Evolutionary conservation across 1,140 invertebrate genomes (phyloP).

Genomic region (Gryllus bimaculatus): DNA sequence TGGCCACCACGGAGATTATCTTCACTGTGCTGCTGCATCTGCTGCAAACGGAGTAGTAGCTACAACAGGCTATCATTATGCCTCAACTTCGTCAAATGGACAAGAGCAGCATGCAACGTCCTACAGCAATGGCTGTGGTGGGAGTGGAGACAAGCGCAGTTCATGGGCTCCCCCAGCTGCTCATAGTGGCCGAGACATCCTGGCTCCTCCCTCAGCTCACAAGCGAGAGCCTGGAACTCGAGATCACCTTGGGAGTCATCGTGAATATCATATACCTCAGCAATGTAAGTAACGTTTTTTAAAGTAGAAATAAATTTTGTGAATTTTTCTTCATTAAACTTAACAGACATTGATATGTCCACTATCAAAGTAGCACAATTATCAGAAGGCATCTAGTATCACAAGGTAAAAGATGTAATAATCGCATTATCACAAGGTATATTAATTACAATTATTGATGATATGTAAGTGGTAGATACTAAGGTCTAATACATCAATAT

Average conservation of each 20-base stretch:
- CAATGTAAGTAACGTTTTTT: conserved; percentile 2
- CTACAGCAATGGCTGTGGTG: background rate
- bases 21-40: background rate
- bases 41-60: conserved; percentile 9
- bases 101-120: conserved; percentile 29
- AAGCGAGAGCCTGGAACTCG: conserved; percentile 19
- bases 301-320: too few species aligned
- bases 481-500: too few species aligned
- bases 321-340: too few species aligned
- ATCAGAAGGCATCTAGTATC: too few species aligned
- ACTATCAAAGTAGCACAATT: too few species aligned
- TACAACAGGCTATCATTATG: conserved; percentile 41
- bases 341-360: too few species aligned
- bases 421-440: too few species aligned
- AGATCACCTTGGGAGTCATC: conserved; percentile 15
- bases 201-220: conserved; percentile 25
- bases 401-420: too few species aligned
- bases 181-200: conserved; percentile 40
- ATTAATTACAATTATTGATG: too few species aligned
- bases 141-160: conserved; percentile 16
- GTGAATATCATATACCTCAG: conserved; percentile 20
- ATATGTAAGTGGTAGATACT: too few species aligned
- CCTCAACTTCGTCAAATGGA: conserved; percentile 33
- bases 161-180: conserved; percentile 43
- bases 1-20: conserved; percentile 20